phyloP scores from a whole-genome alignment of 2,888 invertebrate species.

The Lithodes maja region DNA sequence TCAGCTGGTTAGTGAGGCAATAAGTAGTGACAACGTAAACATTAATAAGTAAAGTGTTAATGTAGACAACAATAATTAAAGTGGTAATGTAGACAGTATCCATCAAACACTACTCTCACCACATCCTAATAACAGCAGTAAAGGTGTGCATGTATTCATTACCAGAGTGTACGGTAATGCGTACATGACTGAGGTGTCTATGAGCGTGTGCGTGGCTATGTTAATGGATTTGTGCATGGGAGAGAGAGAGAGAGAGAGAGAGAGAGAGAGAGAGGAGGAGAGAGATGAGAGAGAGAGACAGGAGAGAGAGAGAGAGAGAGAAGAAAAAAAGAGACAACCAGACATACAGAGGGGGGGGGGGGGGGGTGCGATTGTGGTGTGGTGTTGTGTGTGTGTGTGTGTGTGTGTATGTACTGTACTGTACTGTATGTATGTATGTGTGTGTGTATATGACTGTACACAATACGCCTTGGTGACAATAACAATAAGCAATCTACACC shows the following conservation, averaged over 20 bases:
- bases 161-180: too few species aligned
- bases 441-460: background rate
- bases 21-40: too few species aligned
- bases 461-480: background rate
- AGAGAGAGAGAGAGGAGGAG: conserved; percentile 4
- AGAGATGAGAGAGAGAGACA: background rate
- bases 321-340: background rate
- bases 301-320: background rate
- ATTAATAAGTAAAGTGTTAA: too few species aligned
- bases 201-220: conserved; percentile 10
- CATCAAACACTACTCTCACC: too few species aligned
- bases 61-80: background rate
- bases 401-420: too few species aligned
- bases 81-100: too few species aligned
- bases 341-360: conserved; percentile 6
- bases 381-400: too few species aligned
- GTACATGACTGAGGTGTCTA: background rate
- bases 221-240: background rate
- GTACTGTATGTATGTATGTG: background rate
- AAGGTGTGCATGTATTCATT: too few species aligned
- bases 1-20: too few species aligned
- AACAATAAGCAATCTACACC: too few species aligned
- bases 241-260: background rate
- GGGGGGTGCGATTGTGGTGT: background rate
- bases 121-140: too few species aligned